Percentiles rank a stretch among this genome's conserved stretches.
These are phyloP conservation scores for Anastrepha obliqua DNA, from an alignment of 1,140 invertebrate genomes.

Conservation along the genomic window DNA sequence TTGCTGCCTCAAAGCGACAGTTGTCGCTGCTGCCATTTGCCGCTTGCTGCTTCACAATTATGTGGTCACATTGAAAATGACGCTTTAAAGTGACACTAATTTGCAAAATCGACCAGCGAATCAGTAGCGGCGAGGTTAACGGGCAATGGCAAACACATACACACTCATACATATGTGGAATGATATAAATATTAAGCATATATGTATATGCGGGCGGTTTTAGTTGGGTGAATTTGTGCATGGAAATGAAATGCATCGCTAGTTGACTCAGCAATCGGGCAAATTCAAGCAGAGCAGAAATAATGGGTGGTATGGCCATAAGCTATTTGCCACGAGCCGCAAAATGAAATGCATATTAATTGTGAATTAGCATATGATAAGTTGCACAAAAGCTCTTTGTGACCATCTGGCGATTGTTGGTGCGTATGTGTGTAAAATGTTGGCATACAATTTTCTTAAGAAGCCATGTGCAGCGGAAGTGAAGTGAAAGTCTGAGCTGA, in stretches of 20 bases:
- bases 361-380: conserved; percentile 4
- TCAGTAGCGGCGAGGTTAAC: not conserved
- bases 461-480: not conserved
- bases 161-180: not conserved
- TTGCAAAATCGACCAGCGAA: conserved; percentile 28
- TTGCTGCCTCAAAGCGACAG: not conserved
- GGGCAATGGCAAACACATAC: not conserved
- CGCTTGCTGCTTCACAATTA: conserved; percentile 19
- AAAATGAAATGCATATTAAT: not conserved
- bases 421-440: not conserved
- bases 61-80: conserved; percentile 15
- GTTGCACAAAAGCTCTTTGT: not conserved
- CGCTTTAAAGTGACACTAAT: conserved; percentile 25
- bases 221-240: not conserved
- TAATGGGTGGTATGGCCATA: not conserved
- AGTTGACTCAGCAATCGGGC: not conserved
- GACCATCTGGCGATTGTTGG: not conserved
- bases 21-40: not conserved
- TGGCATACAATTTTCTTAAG: not conserved
- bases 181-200: not conserved
- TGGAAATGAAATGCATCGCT: not conserved
- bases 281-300: not conserved
- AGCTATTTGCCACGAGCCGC: not conserved
- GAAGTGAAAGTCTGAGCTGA: not conserved
- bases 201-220: not conserved